These are phyloP conservation scores for Tyria jacobaeae DNA, from an alignment of 2,888 invertebrate species.

Conservation along the genomic window DNA sequence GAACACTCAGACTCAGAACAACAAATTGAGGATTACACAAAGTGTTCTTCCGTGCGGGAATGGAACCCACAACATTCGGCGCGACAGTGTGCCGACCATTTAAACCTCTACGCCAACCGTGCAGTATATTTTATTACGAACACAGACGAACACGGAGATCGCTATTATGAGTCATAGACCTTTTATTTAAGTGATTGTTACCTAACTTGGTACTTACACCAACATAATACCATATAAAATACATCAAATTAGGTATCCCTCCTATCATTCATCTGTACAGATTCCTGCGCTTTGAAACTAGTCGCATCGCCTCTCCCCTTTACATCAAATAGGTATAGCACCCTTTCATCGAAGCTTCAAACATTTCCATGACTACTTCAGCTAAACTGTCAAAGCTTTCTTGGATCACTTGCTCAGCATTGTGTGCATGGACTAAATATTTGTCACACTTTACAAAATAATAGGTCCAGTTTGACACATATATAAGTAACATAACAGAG, in stretches of 20 bases:
- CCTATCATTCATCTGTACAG: background rate
- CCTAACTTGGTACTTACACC: background rate
- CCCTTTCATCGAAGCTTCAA: conserved; percentile 7
- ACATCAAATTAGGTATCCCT: background rate
- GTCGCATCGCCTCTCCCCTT: conserved; percentile 5
- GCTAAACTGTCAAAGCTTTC: conserved; percentile 43
- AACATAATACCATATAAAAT: background rate
- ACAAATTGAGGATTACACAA: too few species aligned
- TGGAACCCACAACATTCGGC: too few species aligned
- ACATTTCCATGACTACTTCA: conserved; percentile 11
- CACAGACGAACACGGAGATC: too few species aligned
- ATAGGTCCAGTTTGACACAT: too few species aligned
- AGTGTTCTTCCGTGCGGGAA: too few species aligned
- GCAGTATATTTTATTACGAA: too few species aligned
- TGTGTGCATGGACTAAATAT: conserved; percentile 31
- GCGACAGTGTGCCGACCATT: too few species aligned
- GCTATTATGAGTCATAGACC: background rate
- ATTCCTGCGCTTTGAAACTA: conserved; percentile 19
- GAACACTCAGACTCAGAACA: too few species aligned
- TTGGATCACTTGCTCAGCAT: conserved; percentile 26
- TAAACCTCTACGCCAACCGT: too few species aligned
- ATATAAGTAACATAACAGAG: too few species aligned
- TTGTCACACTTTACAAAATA: too few species aligned
- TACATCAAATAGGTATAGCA: conserved; percentile 6
- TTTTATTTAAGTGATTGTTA: background rate